Percentiles rank a stretch among this genome's conserved stretches.
These are phyloP conservation scores for Leucoraja erinaceus DNA, from an alignment of 2,113 vertebrate genomes.

Conservation along the genomic window DNA sequence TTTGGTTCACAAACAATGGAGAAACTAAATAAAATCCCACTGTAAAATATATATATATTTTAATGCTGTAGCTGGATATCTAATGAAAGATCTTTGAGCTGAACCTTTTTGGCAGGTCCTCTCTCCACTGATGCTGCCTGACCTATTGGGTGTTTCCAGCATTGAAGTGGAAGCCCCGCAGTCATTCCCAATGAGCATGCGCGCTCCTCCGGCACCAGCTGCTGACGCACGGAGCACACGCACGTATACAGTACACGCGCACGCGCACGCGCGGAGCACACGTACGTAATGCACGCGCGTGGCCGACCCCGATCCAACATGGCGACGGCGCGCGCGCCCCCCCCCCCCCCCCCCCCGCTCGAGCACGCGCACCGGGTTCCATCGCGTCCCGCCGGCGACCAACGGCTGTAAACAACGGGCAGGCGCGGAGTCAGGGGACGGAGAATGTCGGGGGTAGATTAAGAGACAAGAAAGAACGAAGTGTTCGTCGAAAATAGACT, in stretches of 20 bases:
- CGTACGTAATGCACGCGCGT: neutral
- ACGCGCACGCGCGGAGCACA: no score
- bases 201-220: neutral
- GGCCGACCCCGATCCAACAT: neutral
- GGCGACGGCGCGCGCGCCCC: neutral
- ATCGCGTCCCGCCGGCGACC: neutral
- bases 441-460: neutral
- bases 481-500: no score
- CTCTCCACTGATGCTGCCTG: no score
- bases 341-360: neutral
- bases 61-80: no score
- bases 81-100: no score
- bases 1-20: neutral
- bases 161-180: neutral
- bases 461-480: neutral
- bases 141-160: no score
- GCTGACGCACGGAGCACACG: neutral
- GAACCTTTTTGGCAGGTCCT: no score
- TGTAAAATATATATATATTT: no score
- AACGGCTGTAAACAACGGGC: neutral
- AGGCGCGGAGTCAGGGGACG: neutral
- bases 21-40: no score
- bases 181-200: neutral
- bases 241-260: neutral
- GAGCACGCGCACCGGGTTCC: neutral